Percentiles rank a stretch among this genome's conserved stretches.
Evolutionary conservation across 2,888 invertebrate genomes (phyloP).

Genomic region (Pseudolycoriella hygida): DNA sequence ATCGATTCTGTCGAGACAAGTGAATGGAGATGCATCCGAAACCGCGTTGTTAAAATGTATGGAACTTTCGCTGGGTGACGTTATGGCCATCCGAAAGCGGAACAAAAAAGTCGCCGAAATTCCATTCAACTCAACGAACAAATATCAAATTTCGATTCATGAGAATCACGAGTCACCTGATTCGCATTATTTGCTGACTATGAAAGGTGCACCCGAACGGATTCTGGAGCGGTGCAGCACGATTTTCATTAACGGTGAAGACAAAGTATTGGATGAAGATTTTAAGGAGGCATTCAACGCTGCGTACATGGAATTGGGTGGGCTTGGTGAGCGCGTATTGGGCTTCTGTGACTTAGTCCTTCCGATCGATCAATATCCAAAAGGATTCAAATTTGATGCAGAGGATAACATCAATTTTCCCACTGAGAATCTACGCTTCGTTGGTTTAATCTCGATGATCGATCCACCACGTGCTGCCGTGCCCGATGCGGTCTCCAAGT

Average conservation of each 20-base stretch:
- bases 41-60: conserved; percentile 85
- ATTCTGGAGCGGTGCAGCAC: conserved; percentile 82
- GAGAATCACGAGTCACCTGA: conserved; percentile 85
- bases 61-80: conserved; percentile 79
- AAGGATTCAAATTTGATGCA: conserved; percentile 79
- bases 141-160: too few relatives aligned
- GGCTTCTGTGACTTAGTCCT: conserved; percentile 86
- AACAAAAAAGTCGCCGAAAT: conserved; percentile 81
- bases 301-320: conserved; percentile 76
- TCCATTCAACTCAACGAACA: too few relatives aligned
- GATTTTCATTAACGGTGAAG: conserved; percentile 85
- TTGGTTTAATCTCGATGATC: conserved; percentile 99
- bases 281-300: conserved; percentile 93
- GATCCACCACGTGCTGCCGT: conserved; percentile 96
- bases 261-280: conserved; percentile 76
- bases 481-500: conserved; percentile 93
- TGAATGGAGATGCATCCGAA: conserved; percentile 89
- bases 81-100: conserved; percentile 62
- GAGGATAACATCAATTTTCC: conserved; percentile 90
- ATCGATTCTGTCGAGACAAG: conserved; percentile 85
- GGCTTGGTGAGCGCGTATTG: too few relatives aligned
- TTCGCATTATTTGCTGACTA: conserved; percentile 72
- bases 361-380: conserved; percentile 80
- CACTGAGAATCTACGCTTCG: conserved; percentile 65
- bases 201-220: too few relatives aligned